Evolutionary conservation across 2,888 invertebrate genomes (phyloP).

Genomic region (Podotricha telesiphe): DNA sequence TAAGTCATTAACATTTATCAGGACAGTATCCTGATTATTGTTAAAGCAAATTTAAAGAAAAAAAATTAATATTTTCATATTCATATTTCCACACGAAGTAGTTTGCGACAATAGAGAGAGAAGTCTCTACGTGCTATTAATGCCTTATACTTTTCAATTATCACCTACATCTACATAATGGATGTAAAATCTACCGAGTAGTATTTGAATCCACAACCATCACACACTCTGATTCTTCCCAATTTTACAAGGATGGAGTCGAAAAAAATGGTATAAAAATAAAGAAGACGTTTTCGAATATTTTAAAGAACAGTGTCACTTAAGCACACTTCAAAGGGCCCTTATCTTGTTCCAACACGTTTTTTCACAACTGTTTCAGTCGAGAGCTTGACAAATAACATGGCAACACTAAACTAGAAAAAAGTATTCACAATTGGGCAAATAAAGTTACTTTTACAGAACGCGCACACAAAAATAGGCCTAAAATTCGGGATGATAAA

Average conservation of each 20-base stretch:
- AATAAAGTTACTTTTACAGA: constrained; percentile 34
- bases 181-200: no score
- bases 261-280: neutral
- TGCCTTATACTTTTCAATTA: no score
- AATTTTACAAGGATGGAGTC: neutral
- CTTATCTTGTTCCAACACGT: constrained; percentile 33
- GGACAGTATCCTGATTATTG: no score
- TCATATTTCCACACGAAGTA: no score
- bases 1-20: no score
- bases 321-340: constrained; percentile 22
- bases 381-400: constrained; percentile 43
- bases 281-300: constrained; percentile 12
- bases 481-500: neutral
- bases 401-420: constrained; percentile 38
- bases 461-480: neutral
- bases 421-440: constrained; percentile 39
- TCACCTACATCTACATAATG: no score
- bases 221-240: no score
- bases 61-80: no score
- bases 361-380: constrained; percentile 39
- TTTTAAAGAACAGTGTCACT: constrained; percentile 28
- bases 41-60: no score
- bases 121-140: no score
- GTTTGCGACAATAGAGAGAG: no score
- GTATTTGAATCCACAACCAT: no score